Conservation (phyloP, 2,888 invertebrate genomes). For the Falcaria lacertinaria region DNA sequence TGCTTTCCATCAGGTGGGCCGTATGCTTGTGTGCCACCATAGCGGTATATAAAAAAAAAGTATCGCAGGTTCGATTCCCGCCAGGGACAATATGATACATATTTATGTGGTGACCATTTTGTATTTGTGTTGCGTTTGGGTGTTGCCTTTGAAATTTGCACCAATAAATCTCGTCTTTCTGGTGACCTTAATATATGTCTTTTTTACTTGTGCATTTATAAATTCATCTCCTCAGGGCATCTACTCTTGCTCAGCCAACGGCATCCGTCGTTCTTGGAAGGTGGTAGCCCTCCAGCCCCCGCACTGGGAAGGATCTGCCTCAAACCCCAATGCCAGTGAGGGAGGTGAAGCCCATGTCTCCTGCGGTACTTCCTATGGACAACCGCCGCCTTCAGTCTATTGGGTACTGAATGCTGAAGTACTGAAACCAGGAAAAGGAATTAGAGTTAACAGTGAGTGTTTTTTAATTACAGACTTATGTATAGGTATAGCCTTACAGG, state of each 20-base stretch:
- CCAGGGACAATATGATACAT: too few species aligned
- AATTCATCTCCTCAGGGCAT: slow-evolving; percentile 77
- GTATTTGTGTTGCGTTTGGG: too few species aligned
- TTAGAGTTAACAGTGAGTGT: slow-evolving; percentile 50
- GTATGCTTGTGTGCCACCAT: too few species aligned
- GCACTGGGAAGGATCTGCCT: slow-evolving; percentile 74
- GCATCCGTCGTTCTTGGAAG: slow-evolving; percentile 70
- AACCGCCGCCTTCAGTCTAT: slow-evolving; percentile 86
- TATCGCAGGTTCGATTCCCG: too few species aligned
- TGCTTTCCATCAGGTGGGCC: too few species aligned
- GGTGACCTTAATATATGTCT: too few species aligned
- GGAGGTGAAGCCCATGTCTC: slow-evolving; percentile 51
- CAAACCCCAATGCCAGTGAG: slow-evolving; percentile 77
- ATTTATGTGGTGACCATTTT: too few species aligned
- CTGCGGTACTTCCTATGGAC: slow-evolving; percentile 83
- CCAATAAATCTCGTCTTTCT: too few species aligned
- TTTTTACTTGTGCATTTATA: neutral
- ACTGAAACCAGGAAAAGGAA: slow-evolving; percentile 67
- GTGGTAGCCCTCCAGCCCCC: slow-evolving; percentile 62
- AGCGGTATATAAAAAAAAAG: too few species aligned
- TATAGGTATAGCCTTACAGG: too few species aligned
- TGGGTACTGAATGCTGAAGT: slow-evolving; percentile 93
- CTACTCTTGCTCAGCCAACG: slow-evolving; percentile 88
- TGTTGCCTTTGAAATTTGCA: too few species aligned
- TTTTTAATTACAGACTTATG: too few species aligned